phyloP scores from a whole-genome alignment of 2,113 vertebrate species.

The Danionella cerebrum region DNA sequence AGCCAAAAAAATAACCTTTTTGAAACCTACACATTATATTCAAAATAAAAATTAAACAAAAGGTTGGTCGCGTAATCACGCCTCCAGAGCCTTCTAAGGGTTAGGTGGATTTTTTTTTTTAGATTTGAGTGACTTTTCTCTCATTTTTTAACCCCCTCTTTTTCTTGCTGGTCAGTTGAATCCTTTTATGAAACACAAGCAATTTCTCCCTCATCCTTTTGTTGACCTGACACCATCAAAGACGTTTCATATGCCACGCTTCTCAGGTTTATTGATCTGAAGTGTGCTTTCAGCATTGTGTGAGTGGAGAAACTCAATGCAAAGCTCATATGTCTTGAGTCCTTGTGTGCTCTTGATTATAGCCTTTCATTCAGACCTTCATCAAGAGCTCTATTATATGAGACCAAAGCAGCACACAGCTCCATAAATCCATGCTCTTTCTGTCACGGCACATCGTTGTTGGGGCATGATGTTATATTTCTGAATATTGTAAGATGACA shows the following conservation, averaged over 20 bases:
- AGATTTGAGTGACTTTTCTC: too few species aligned
- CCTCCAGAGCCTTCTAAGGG: too few species aligned
- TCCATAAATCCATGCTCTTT: background rate
- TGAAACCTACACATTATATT: too few species aligned
- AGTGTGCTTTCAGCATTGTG: background rate
- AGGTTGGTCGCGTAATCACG: too few species aligned
- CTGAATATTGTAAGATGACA: background rate
- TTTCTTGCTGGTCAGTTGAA: background rate
- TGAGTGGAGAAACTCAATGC: constrained; percentile 17
- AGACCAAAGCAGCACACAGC: background rate
- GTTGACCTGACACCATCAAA: background rate
- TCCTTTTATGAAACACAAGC: background rate
- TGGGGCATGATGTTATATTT: constrained; percentile 2
- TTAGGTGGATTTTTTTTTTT: too few species aligned
- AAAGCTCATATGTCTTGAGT: background rate
- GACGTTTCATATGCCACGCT: background rate
- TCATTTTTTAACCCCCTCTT: background rate
- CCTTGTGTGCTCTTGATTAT: constrained; percentile 11
- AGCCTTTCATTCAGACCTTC: constrained; percentile 1
- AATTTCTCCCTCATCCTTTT: constrained; percentile 7
- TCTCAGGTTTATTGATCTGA: constrained; percentile 4
- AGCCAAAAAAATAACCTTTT: too few species aligned
- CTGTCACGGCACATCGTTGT: background rate
- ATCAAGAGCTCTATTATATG: background rate
- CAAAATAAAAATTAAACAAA: too few species aligned